These are phyloP conservation scores for Drosophila nigrodunni DNA, from an alignment of 1,140 invertebrate species.

Conservation along the genomic window DNA sequence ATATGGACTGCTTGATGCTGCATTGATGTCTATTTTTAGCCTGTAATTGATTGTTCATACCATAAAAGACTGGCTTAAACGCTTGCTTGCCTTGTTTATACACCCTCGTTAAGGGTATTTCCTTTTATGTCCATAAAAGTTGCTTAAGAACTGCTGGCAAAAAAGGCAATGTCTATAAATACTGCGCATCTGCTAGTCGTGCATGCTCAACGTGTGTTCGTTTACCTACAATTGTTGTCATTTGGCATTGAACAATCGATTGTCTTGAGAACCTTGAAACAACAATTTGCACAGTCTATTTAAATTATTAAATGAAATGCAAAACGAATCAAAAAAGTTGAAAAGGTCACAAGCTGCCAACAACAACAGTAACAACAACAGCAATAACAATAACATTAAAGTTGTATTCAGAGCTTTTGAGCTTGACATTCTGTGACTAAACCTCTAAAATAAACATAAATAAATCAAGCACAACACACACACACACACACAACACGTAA, in stretches of 20 bases:
- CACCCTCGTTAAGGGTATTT: not conserved
- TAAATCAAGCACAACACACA: constrained; percentile 39
- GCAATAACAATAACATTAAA: not conserved
- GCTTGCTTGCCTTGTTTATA: too few relatives aligned
- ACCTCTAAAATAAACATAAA: constrained; percentile 43
- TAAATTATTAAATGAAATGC: constrained; percentile 47
- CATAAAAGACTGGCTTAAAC: too few relatives aligned
- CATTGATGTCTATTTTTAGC: too few relatives aligned
- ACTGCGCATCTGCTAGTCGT: not conserved
- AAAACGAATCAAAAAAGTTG: constrained; percentile 20
- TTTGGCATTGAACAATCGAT: constrained; percentile 34
- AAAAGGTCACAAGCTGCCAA: constrained; percentile 18
- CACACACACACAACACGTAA: constrained; percentile 3
- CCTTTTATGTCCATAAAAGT: too few relatives aligned
- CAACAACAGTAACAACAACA: too few relatives aligned
- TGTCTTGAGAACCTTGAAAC: constrained; percentile 31
- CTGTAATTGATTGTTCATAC: too few relatives aligned
- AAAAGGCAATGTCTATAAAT: not conserved
- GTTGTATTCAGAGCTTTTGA: constrained; percentile 12
- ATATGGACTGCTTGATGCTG: too few relatives aligned
- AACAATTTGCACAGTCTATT: constrained; percentile 39
- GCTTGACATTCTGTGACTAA: constrained; percentile 45
- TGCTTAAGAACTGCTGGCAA: too few relatives aligned
- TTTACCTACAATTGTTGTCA: not conserved
- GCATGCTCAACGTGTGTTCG: not conserved